These are phyloP conservation scores for Hylaea fasciaria DNA, from an alignment of 2,888 invertebrate species.

Conservation along the genomic window DNA sequence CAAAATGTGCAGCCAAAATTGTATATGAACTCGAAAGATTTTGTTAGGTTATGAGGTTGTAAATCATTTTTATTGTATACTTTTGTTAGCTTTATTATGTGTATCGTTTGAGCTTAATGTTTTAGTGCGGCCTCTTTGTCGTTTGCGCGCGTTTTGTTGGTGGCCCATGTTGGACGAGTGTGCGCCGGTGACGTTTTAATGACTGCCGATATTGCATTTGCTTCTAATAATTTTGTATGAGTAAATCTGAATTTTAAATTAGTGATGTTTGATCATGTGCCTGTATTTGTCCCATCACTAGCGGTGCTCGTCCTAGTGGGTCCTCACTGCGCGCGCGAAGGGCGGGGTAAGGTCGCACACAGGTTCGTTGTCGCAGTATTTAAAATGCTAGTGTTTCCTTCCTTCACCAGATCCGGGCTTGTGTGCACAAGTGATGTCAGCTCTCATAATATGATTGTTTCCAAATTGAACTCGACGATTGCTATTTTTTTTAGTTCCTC, in stretches of 20 bases:
- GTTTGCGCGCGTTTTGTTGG: constrained; percentile 16
- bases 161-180: constrained; percentile 5
- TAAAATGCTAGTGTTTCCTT: constrained; percentile 73
- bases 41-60: constrained; percentile 83
- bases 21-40: constrained; percentile 74
- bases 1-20: constrained; percentile 66
- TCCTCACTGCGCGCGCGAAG: neutral
- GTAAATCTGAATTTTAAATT: neutral
- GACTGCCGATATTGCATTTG: neutral
- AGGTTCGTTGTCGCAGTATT: constrained; percentile 65
- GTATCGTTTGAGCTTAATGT: constrained; percentile 71
- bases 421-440: constrained; percentile 67
- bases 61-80: constrained; percentile 83
- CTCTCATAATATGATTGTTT: constrained; percentile 67
- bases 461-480: constrained; percentile 58
- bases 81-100: constrained; percentile 82
- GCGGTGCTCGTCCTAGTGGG: neutral
- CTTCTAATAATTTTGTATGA: neutral
- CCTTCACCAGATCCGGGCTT: constrained; percentile 53
- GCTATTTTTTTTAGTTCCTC: constrained; percentile 57
- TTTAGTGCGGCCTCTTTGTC: constrained; percentile 47
- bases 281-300: neutral
- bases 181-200: neutral
- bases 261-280: neutral
- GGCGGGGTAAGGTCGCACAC: constrained; percentile 20